Percentiles rank a stretch among this genome's conserved stretches.
phyloP scores from a whole-genome alignment of 2,888 invertebrate genomes.

The Amiota communis region DNA sequence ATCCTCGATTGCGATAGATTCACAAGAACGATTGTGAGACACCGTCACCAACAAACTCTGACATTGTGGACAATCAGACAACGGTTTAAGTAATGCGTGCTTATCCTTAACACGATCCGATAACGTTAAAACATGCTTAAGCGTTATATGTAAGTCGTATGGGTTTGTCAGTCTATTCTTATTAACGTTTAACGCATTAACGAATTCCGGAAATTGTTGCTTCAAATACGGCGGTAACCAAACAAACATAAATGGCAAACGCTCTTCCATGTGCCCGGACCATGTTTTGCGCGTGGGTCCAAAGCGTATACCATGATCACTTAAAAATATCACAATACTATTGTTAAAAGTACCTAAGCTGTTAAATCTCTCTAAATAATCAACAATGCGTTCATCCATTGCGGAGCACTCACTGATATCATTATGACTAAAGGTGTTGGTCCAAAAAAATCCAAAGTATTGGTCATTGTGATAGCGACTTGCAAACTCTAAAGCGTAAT shows the following conservation, averaged over 20 bases:
- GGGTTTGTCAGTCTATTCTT: slow-evolving; percentile 81
- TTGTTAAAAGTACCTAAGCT: slow-evolving; percentile 78
- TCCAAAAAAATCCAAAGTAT: slow-evolving; percentile 86
- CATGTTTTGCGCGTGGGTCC: slow-evolving; percentile 81
- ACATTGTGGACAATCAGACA: slow-evolving; percentile 79
- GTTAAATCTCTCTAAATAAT: slow-evolving; percentile 77
- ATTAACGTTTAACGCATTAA: slow-evolving; percentile 77
- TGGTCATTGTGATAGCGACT: slow-evolving; percentile 77
- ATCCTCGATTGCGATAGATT: slow-evolving; percentile 79
- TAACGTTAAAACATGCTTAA: slow-evolving; percentile 78
- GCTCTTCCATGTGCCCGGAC: slow-evolving; percentile 85
- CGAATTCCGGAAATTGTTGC: slow-evolving; percentile 75
- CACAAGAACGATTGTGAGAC: slow-evolving; percentile 78
- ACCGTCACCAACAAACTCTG: slow-evolving; percentile 78
- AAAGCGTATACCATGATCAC: slow-evolving; percentile 86
- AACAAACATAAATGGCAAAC: slow-evolving; percentile 82
- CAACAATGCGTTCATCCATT: slow-evolving; percentile 78
- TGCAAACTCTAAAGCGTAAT: slow-evolving; percentile 81
- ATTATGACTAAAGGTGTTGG: slow-evolving; percentile 84
- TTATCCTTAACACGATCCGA: slow-evolving; percentile 72
- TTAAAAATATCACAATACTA: slow-evolving; percentile 82
- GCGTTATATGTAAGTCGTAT: slow-evolving; percentile 83
- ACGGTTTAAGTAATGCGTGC: slow-evolving; percentile 59
- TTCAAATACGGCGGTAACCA: slow-evolving; percentile 80
- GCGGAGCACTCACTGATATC: slow-evolving; percentile 79